Base-by-base conservation (phyloP, 2,113 vertebrate species). In the Cheirogaleus medius region DNA sequence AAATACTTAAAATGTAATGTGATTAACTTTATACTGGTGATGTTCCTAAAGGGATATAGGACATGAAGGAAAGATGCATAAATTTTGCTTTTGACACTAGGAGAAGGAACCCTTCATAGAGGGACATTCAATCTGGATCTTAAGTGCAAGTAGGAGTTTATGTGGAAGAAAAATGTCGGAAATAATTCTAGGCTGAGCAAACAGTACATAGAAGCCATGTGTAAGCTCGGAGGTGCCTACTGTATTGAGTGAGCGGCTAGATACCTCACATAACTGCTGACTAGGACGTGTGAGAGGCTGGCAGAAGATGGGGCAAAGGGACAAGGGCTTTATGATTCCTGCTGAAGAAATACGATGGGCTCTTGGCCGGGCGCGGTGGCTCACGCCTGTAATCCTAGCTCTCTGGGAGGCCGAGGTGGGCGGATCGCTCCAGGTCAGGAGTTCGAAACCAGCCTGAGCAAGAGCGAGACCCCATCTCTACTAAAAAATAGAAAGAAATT, bases 1-100 rank as follows among this genome's bases (percentile, higher is more conserved):
- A 95, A 93, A 74, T 42, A 58, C 15, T 64, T 90, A 60, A 32
- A 83, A 84, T 34, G 69, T 77, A 86, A 64, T 58, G 29, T 77
- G 54, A 91, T 56, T 89, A 49, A 58, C 29, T 18, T 74, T 80
- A 3, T 64, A 76, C 93, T 27, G n/a, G 21, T 83, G 76, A 42
- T 85, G n/a, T 63, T 52, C 54, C 21, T 78, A 82, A 92, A 91
- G 17, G 17, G n/a, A 56, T 71, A 66, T 60, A 29, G 54, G n/a
- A 88, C 25, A 34, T 21, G 8, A 80, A 81, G 13, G 74, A 37
- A 60, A 10, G 15, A 87, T 83, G 25, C 42, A 66, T 49, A n/a
- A 47, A 85, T 96, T 93, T 95, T 89, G 60, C 63, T 56, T 86
- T 90, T 58, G 74, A 92, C 25, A 58, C 27, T 44, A 77, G 54